Base-by-base conservation (phyloP, 2,113 vertebrate genomes). In the Orthochromis indermauri region DNA sequence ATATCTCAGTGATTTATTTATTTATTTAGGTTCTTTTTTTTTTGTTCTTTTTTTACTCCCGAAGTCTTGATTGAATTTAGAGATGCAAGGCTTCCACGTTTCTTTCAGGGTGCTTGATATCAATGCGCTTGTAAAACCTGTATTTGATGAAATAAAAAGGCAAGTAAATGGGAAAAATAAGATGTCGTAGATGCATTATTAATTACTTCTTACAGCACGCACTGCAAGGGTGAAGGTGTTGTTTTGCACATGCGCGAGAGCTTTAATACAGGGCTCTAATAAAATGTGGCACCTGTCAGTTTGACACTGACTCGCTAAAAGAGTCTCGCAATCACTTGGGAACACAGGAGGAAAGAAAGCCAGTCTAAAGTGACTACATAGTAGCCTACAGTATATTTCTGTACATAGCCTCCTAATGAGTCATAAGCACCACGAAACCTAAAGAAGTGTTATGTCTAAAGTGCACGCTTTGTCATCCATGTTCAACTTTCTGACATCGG, bases 231-330 rank as follows among this genome's bases (percentile, higher is more conserved):
- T 47, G 47, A 40, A 28, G 9, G 16, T 63, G 26, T 81, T 31
- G 19, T 24, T 80, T 14, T 83, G 63, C 40, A 59, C 78, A 81
- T 55, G 80, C 59, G 53, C 21, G 89, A 28, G 51, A 10, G 40
- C 84, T 90, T 92, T 81, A 85, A 92, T 87, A 89, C 51, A 31
- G 71, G 80, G 86, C 84, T 88, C 81, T 95, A 92, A 96, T 95
- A 94, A 93, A 93, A 94, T 28, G 87, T 94, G 96, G 92, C 94
- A 96, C 90, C 91, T 95, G 92, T 95, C 95, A 94, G 90, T 94
- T 93, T 90, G 86, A 89, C 87, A 73, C 63, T 93, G 92, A 94
- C 88, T 55, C 45, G 84, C 82, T 80, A 89, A 89, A 88, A 90
- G 90, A 90, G 88, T 26, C 47, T 83, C 71, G 73, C 61, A 79